A percentile compares a stretch with the other conserved stretches of the same genome.
These are phyloP conservation scores for Amazona ochrocephala DNA, from an alignment of 2,797 vertebrate species.

Conservation along the genomic window DNA sequence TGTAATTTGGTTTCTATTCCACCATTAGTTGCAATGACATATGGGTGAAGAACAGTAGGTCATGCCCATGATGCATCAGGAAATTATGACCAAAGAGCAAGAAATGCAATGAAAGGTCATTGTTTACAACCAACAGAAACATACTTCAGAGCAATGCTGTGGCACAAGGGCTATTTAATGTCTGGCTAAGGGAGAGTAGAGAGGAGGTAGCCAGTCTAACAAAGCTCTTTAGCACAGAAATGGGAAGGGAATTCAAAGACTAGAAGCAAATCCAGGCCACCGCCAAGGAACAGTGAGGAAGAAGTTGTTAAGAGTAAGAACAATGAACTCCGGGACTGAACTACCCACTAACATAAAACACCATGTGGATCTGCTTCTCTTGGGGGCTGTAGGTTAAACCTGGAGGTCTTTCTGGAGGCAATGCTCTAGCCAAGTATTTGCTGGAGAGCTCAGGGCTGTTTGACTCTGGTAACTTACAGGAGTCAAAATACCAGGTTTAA, in stretches of 20 bases:
- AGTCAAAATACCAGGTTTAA: neutral
- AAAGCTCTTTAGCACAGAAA: neutral
- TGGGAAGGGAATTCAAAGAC: neutral
- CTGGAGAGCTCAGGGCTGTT: neutral
- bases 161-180: neutral
- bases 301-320: neutral
- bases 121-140: neutral
- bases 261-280: neutral
- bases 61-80: neutral
- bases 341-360: neutral
- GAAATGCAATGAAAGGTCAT: neutral
- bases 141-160: neutral
- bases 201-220: neutral
- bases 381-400: neutral
- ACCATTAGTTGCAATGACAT: neutral
- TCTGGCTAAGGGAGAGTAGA: neutral
- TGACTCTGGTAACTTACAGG: neutral
- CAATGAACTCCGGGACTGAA: neutral
- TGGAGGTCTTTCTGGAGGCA: neutral
- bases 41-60: neutral
- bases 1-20: neutral
- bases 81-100: neutral
- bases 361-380: neutral
- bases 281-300: neutral
- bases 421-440: neutral